Base-by-base conservation (phyloP, 2,888 invertebrate genomes). In the Chrysolina haemoptera region DNA sequence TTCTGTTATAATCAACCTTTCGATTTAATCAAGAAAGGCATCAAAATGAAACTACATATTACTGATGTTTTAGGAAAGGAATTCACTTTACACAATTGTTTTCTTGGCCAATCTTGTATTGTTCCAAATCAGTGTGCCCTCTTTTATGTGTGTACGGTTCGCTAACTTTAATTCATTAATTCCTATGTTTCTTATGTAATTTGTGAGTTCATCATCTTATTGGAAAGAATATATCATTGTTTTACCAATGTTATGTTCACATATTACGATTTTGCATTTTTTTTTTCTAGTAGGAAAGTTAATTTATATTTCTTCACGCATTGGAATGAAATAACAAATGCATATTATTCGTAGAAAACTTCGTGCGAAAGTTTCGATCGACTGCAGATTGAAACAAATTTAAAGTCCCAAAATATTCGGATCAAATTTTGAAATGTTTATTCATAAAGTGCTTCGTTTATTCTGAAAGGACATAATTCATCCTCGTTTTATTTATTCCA, bases 101-200 rank as follows among this genome's bases (percentile, higher is more conserved):
- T 12, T 59, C 59, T 59, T 59, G 27, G 59, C 20, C 59, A 59
- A 59, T 59, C 18, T 27, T 5, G 27, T 59, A 59, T 59, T 59
- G 59, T 59, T 59, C 27, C 59, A 27, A 59, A n/a, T 35, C 59
- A 59, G 14, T n/a, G n/a, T 59, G 22, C 27, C 27, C 27, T 59
- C 27, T 59, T 59, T 59, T 59, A 59, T 14, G 22, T 27, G 27
- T 27, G 59, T 59, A 59, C 22, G 59, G 59, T 59, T 59, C 59
- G 59, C 59, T 59, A 59, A 59, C 9, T 59, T 35, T 59, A 27
- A 59, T 59, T 59, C 59, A 59, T 59, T 59, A 59, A 59, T 59
- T 59, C 59, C 27, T 59, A 59, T 27, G 27, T 59, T 14, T 14
- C 59, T 59, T 59, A 35, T 59, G 59, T 59, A 59, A 59, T 59